Evolutionary conservation across 2,797 vertebrate species (phyloP).

Genomic region (Ctenosaura bakeri): DNA sequence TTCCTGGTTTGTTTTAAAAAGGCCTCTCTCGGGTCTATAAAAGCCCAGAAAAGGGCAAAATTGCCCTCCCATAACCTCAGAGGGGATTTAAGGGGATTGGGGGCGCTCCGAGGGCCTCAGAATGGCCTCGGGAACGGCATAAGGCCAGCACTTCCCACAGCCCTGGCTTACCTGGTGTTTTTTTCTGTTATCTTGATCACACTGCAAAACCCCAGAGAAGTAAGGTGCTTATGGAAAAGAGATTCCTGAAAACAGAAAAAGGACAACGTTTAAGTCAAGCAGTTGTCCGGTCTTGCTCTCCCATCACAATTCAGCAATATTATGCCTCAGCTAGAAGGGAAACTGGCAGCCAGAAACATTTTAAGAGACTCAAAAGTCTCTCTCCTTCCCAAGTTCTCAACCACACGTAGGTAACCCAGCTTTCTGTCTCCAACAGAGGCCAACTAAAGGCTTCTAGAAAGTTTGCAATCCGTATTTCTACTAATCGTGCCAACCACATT

Average conservation of each 20-base stretch:
- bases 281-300: background rate
- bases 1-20: background rate
- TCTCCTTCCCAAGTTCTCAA: background rate
- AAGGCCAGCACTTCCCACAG: too few relatives aligned
- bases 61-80: too few relatives aligned
- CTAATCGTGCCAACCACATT: background rate
- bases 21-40: too few relatives aligned
- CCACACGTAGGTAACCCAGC: background rate
- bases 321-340: background rate
- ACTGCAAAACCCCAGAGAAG: slow-evolving; percentile 83
- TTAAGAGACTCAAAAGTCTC: too few relatives aligned
- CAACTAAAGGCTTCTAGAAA: background rate
- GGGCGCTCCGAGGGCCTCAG: too few relatives aligned
- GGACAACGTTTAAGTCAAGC: accelerated
- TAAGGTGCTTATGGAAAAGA: slow-evolving; percentile 74
- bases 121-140: too few relatives aligned
- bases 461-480: background rate
- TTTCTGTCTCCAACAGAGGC: background rate
- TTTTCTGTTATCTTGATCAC: slow-evolving; percentile 85
- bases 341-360: background rate
- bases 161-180: slow-evolving; percentile 85
- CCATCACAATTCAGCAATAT: background rate
- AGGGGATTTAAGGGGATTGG: too few relatives aligned
- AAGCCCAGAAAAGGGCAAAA: too few relatives aligned
- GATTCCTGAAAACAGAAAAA: slow-evolving; percentile 61